phyloP scores from a whole-genome alignment of 2,797 vertebrate genomes.

The Brachymystax lenok region DNA sequence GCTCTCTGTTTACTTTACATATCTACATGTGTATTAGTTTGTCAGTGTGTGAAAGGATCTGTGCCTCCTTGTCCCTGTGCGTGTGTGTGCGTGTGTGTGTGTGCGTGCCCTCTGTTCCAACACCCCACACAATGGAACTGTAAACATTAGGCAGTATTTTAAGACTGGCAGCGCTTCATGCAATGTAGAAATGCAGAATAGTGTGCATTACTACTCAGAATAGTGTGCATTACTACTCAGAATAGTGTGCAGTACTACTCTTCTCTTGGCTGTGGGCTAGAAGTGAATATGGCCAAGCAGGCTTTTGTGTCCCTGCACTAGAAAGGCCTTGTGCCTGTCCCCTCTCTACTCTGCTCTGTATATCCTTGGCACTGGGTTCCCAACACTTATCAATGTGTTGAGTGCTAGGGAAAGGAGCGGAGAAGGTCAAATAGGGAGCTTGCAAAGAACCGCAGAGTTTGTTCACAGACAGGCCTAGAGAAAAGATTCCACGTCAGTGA shows the following conservation, averaged over 20 bases:
- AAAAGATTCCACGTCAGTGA: constrained; percentile 73
- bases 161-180: too few species aligned
- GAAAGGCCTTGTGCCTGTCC: constrained; percentile 30
- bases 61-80: neutral
- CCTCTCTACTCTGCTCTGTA: constrained; percentile 20
- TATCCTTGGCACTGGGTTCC: constrained; percentile 26
- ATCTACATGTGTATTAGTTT: neutral
- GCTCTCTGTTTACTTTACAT: constrained; percentile 5
- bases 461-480: constrained; percentile 70
- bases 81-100: neutral
- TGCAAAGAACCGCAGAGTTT: constrained; percentile 73
- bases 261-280: constrained; percentile 41
- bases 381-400: constrained; percentile 59
- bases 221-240: constrained; percentile 25
- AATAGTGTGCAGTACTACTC: constrained; percentile 25
- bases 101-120: neutral
- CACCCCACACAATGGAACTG: too few species aligned
- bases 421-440: constrained; percentile 74
- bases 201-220: too few species aligned
- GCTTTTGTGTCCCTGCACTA: constrained; percentile 59
- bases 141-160: too few species aligned
- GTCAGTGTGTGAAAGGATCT: neutral
- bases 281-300: constrained; percentile 54
- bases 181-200: constrained; percentile 1
- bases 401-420: constrained; percentile 62